A percentile compares a stretch with the other conserved stretches of the same genome.
Evolutionary conservation across 2,113 vertebrate species (phyloP).

Genomic region (Hymenochirus boettgeri): DNA sequence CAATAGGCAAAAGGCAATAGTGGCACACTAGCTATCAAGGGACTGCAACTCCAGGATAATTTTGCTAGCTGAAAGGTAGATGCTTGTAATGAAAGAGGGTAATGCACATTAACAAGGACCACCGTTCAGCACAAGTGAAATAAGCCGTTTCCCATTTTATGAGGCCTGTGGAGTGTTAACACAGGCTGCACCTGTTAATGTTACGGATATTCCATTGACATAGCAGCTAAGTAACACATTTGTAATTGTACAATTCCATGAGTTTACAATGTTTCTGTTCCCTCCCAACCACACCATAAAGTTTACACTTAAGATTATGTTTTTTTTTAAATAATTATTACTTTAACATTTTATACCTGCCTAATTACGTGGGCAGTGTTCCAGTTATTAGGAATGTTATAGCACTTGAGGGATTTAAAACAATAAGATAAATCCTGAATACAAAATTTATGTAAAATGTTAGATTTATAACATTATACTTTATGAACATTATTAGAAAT

Average conservation of each 20-base stretch:
- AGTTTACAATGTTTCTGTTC: background rate
- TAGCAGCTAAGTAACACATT: background rate
- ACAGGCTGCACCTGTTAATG: background rate
- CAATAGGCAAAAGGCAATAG: no score
- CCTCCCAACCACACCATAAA: background rate
- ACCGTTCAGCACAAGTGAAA: background rate
- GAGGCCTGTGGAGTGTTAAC: background rate
- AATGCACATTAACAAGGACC: no score
- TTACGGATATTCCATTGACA: background rate
- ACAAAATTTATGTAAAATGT: no score
- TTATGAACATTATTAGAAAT: no score
- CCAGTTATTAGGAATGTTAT: background rate
- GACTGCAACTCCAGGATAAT: no score
- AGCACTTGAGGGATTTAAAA: background rate
- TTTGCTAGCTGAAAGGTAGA: no score
- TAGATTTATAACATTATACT: no score
- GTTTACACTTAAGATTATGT: background rate
- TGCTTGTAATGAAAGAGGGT: no score
- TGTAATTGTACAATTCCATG: background rate
- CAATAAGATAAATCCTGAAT: no score
- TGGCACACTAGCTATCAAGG: no score
- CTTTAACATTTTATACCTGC: background rate
- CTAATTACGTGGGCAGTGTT: background rate
- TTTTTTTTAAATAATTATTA: background rate
- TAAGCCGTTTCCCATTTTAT: background rate